Conservation (phyloP, 2,797 vertebrate genomes). For the Otus scops region DNA sequence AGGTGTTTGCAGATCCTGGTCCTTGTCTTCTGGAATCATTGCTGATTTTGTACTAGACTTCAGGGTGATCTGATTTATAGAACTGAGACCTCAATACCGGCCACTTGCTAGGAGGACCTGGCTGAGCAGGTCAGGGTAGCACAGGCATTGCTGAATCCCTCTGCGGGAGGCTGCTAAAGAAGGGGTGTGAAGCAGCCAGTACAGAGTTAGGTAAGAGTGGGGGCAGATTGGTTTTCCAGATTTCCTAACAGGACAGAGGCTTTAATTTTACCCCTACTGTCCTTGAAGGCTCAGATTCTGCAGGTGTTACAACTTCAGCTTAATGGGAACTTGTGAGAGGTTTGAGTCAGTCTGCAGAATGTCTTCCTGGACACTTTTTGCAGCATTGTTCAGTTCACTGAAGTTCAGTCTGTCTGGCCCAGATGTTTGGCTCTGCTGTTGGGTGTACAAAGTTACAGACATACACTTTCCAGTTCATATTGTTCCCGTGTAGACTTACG, state of each 20-base stretch:
- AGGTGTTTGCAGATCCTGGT: background rate
- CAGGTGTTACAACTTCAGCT: background rate
- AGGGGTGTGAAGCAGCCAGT: background rate
- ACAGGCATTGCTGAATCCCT: background rate
- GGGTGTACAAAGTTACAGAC: background rate
- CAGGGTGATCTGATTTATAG: background rate
- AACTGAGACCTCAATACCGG: background rate
- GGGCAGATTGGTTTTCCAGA: background rate
- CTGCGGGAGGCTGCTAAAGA: background rate
- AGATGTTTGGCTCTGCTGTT: background rate
- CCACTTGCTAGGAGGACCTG: background rate
- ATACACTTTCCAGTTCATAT: background rate
- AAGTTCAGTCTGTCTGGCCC: background rate
- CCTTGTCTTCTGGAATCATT: background rate
- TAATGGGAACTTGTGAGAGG: background rate
- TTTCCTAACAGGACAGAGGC: background rate
- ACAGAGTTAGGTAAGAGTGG: background rate
- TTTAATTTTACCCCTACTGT: background rate
- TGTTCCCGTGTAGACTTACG: background rate
- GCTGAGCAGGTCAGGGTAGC: background rate
- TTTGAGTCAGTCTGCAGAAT: background rate
- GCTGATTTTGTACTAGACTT: background rate
- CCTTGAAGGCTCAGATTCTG: background rate
- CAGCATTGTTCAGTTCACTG: background rate
- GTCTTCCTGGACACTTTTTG: background rate